These are phyloP conservation scores for Subacronicta megacephala DNA, from an alignment of 2,888 invertebrate species.

Conservation along the genomic window DNA sequence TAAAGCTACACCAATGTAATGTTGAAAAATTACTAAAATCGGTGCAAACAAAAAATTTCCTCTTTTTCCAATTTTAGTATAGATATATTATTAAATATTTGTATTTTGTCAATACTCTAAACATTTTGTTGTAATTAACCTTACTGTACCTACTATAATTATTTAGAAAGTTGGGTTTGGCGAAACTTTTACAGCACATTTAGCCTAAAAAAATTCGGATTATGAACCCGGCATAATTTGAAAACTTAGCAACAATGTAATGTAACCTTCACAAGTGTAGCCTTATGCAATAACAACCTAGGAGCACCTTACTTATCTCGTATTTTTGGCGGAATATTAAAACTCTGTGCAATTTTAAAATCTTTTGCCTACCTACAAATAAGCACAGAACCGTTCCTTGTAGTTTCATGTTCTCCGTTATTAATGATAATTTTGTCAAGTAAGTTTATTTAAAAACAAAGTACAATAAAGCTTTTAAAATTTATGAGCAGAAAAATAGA, in stretches of 20 bases:
- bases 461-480: not conserved
- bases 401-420: no score
- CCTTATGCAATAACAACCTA: constrained; percentile 32
- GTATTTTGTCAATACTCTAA: not conserved
- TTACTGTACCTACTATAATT: constrained; percentile 11
- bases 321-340: constrained; percentile 42
- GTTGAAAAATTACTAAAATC: no score
- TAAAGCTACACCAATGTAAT: no score
- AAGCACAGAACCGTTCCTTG: no score
- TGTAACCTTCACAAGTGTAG: constrained; percentile 32
- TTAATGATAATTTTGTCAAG: no score
- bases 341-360: constrained; percentile 23
- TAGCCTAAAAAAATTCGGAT: constrained; percentile 39
- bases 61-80: no score
- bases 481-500: not conserved
- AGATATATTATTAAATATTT: no score
- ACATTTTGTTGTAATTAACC: constrained; percentile 3
- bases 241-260: constrained; percentile 37
- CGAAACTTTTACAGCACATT: constrained; percentile 17
- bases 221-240: constrained; percentile 34
- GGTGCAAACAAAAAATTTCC: no score
- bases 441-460: no score
- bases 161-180: not conserved
- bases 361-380: constrained; percentile 3
- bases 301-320: constrained; percentile 37